Conservation (phyloP, 2,113 vertebrate species). For the Paramormyrops kingsleyae region DNA sequence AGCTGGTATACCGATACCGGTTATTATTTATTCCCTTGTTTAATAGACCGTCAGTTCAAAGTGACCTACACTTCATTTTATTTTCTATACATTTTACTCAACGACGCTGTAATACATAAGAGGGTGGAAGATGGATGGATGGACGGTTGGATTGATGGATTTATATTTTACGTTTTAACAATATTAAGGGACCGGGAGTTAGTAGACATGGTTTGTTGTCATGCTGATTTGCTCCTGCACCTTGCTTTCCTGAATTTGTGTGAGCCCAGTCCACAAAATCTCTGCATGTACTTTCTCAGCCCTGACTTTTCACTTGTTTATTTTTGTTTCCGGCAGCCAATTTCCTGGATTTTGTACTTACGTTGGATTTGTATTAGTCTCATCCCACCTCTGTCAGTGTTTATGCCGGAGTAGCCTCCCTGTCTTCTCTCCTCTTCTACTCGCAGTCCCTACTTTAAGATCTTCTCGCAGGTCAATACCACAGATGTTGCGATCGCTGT, state of each 20-base stretch:
- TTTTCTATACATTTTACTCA: neutral
- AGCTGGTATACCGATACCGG: neutral
- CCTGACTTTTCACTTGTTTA: neutral
- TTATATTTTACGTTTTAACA: neutral
- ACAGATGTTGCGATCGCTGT: neutral
- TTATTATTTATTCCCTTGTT: neutral
- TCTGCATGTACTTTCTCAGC: neutral
- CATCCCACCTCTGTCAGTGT: neutral
- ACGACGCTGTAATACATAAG: neutral
- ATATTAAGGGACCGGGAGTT: neutral
- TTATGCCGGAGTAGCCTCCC: neutral
- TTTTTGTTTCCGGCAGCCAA: neutral
- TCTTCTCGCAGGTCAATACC: neutral
- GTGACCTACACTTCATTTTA: neutral
- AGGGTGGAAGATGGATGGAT: neutral
- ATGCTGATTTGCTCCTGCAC: neutral
- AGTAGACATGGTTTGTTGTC: neutral
- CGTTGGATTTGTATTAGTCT: neutral
- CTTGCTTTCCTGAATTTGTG: neutral
- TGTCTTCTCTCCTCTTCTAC: neutral
- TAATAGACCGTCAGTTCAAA: neutral
- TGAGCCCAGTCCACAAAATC: neutral
- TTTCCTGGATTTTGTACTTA: constrained; percentile 1
- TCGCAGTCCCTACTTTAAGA: neutral
- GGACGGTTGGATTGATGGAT: neutral